Base-by-base conservation (phyloP, 2,113 vertebrate genomes). In the Tyrannus savana region DNA sequence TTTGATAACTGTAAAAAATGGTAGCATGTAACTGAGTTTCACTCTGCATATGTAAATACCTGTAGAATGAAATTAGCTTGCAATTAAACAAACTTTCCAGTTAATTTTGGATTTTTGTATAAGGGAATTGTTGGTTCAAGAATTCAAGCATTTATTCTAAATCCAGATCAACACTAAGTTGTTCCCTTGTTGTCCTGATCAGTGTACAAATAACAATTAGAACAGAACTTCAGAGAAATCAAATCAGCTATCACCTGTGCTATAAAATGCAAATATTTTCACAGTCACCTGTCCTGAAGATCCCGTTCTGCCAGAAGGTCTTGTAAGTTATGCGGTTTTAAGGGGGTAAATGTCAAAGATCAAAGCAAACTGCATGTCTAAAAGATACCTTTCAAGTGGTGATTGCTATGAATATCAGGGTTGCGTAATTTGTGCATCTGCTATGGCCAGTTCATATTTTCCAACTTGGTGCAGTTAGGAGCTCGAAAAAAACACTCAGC, bases 331-430 rank as follows among this genome's bases (percentile, higher is more conserved):
- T 5, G 19, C 19, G 35, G 42, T 35, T 49, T 63, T 39, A 49
- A 93, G 35, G 27, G 3, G 6, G 6, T 10, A 35, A 63, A 73
- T 28, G 33, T 1, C 7, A 8, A 76, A 62, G 14, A 50, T 53
- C 14, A 68, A 28, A 63, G 24, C 28, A 82, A 87, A 66, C 30
- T 5, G 4, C 0, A 2, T 18, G 35, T 23, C 28, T 23, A 63
- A 50, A 55, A 64, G 4, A 12, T 5, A 17, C 47, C 11, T 84
- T 86, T 42, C n/a, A 71, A 15, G 39, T 19, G 19, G 14, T 58
- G 47, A 67, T 37, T 12, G 9, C 55, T 42, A 0, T 19, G 53
- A 21, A 41, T 19, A 15, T 25, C 1, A 1, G 14, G 12, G 16
- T 5, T 47, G 28, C 50, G 50, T 42, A 49, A 83, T 83, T 53